Conservation (phyloP, 2,797 vertebrate species). For the Lithobates sylvaticus region DNA sequence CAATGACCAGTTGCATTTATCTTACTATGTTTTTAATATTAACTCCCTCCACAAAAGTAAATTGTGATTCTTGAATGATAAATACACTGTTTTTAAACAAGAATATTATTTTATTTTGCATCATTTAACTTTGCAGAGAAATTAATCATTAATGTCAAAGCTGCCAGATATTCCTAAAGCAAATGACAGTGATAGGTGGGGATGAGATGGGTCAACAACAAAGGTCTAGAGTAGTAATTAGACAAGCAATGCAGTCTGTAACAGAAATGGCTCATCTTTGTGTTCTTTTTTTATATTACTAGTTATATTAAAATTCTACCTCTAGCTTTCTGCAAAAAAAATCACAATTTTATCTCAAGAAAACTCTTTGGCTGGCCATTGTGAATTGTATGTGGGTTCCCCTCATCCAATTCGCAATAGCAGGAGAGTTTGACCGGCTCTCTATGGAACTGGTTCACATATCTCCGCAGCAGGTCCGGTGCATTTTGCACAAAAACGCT, state of each 20-base stretch:
- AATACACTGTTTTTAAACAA: constrained; percentile 37
- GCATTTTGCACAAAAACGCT: too few relatives aligned
- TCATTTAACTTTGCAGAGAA: constrained; percentile 46
- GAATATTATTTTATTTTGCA: constrained; percentile 43
- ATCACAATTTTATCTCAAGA: not conserved
- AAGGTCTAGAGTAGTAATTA: constrained; percentile 49
- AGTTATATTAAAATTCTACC: constrained; percentile 5
- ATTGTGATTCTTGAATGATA: constrained; percentile 11
- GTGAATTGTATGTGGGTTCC: too few relatives aligned
- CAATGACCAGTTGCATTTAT: not conserved
- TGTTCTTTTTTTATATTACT: constrained; percentile 16
- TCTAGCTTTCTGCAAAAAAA: constrained; percentile 13
- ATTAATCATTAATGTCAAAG: constrained; percentile 56
- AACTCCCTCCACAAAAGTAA: not conserved
- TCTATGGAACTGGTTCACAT: too few relatives aligned
- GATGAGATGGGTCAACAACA: constrained; percentile 51
- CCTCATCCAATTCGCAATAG: too few relatives aligned
- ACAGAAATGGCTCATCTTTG: constrained; percentile 2
- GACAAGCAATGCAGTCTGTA: constrained; percentile 14
- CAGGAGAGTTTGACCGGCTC: too few relatives aligned
- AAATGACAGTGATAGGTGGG: constrained; percentile 55
- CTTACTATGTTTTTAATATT: not conserved
- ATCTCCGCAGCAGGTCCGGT: too few relatives aligned
- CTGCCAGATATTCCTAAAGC: constrained; percentile 44
- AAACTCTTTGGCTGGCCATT: not conserved